Evolutionary conservation across 2,113 vertebrate species (phyloP).

Genomic region (Pycnonotus jocosus): DNA sequence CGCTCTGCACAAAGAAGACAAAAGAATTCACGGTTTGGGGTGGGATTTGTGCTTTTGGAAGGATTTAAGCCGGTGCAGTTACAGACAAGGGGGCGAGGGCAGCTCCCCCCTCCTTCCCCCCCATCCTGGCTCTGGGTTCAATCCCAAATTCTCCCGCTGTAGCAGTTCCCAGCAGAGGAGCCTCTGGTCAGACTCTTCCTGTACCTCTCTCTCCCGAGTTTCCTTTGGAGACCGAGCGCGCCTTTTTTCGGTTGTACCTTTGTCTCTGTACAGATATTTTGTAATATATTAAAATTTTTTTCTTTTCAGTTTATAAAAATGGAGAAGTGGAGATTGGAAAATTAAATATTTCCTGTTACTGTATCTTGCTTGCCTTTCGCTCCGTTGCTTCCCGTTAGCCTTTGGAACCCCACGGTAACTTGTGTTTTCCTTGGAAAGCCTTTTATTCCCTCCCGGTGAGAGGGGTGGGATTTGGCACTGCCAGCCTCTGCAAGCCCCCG

Average conservation of each 20-base stretch:
- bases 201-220: constrained; percentile 60
- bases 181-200: constrained; percentile 31
- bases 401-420: not conserved
- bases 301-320: constrained; percentile 87
- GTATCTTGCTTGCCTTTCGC: constrained; percentile 46
- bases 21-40: not conserved
- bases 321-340: constrained; percentile 80
- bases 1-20: constrained; percentile 10
- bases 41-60: not conserved
- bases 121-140: not conserved
- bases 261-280: constrained; percentile 91
- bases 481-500: not conserved
- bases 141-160: not conserved
- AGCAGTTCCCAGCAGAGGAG: constrained; percentile 60
- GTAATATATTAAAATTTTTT: constrained; percentile 80
- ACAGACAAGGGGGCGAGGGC: not conserved
- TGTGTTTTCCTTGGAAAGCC: not conserved
- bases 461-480: not conserved
- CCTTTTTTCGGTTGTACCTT: constrained; percentile 73
- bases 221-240: constrained; percentile 69
- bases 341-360: constrained; percentile 78
- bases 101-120: not conserved
- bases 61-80: not conserved
- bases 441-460: not conserved
- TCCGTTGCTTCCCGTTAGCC: not conserved